Percentiles rank a stretch among this genome's conserved stretches.
Conservation (phyloP, 2,113 vertebrate genomes). For the Bubo blakistoni region DNA sequence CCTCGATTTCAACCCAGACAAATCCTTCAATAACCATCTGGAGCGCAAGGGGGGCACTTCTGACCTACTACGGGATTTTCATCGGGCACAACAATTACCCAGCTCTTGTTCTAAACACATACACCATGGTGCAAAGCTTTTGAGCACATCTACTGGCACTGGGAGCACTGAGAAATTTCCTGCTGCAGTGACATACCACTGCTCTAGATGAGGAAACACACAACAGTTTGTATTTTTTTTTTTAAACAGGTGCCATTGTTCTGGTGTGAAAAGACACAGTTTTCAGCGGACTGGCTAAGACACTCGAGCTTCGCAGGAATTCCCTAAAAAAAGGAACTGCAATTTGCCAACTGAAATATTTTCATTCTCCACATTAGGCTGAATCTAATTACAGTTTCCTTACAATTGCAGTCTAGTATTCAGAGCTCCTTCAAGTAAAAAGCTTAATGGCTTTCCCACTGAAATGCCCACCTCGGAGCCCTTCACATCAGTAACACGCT, state of each 20-base stretch:
- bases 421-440: neutral
- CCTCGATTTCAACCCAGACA: accelerated
- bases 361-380: slow-evolving; percentile 27
- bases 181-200: neutral
- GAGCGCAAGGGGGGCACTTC: neutral
- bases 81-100: neutral
- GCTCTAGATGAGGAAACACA: neutral
- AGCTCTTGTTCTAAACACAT: neutral
- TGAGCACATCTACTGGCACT: neutral
- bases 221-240: neutral
- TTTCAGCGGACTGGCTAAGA: neutral
- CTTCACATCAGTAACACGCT: neutral
- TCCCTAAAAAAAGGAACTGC: slow-evolving; percentile 18
- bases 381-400: slow-evolving; percentile 44
- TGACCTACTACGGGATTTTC: neutral
- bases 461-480: neutral
- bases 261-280: neutral
- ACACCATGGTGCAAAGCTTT: neutral
- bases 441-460: neutral
- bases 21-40: neutral
- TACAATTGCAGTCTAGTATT: neutral
- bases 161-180: neutral
- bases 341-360: slow-evolving; percentile 44
- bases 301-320: slow-evolving; percentile 16
- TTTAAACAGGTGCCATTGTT: neutral